Evolutionary conservation across 1,140 invertebrate genomes (phyloP), one percentile per base, ranked within the genome.

Genomic region (Macrosteles quadrilineatus): DNA sequence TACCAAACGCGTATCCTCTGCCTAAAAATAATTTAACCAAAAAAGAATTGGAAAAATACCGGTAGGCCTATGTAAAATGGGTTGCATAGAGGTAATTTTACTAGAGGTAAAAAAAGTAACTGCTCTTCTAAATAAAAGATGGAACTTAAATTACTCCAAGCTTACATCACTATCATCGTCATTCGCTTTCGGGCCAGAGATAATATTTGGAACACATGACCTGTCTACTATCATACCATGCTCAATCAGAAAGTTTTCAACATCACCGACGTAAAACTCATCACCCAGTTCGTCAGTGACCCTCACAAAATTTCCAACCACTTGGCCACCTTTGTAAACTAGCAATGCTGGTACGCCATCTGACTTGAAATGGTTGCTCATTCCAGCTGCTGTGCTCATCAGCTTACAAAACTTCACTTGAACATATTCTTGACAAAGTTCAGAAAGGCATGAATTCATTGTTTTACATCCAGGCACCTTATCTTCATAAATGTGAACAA

Each of bases 221-320:
- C 89, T 92, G 76, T 93, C 91, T 47, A 85, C 83, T 50, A 94
- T 78, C 75, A 94, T 86, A 53, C 90, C 91, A 79, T 92, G 89
- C 77, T 98, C 94, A 55, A 94, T 88, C 1, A 98, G 85, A 82
- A 94, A 97, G 70, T 87, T 87, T 82, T 98, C 93, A 12, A 99
- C 88, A 83, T 98, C 96, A 27, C 88, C 88, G 4, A 92, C 86
- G 81, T 87, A 94, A 82, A 98, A 98, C 76, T 98, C 95, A 79
- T 91, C 88, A 1, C 95, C 95, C 36, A 98, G 83, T 75, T 95
- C 91, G 77, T 96, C 89, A 14, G 90, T 88, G 17, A 99, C 76
- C 30, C 90, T 84, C 12, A 98, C 88, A 85, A 98, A 98, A 82
- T 98, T 98, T 9, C 94, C 95, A 77, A 99, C 89, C 9, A 98